Percentiles rank a stretch among this genome's conserved stretches.
Conservation (phyloP, 2,888 invertebrate genomes). For the Pachycephus smyrnensis region DNA sequence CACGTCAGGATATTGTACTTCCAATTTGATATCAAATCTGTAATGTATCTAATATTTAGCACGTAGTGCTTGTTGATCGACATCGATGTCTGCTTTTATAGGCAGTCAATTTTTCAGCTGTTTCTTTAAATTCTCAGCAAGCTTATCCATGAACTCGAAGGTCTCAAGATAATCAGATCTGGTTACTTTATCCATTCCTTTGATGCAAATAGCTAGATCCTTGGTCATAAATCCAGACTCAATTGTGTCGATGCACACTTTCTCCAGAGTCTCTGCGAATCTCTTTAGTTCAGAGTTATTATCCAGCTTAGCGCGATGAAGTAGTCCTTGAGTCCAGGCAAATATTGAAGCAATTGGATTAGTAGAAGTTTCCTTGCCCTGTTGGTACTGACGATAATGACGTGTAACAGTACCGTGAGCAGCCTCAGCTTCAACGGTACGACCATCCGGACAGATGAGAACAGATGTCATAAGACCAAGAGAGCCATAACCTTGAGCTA, state of each 20-base stretch:
- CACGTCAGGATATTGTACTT: too few species aligned
- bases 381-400: slow-evolving; percentile 88
- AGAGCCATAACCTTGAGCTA: slow-evolving; percentile 97
- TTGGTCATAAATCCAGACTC: slow-evolving; percentile 97
- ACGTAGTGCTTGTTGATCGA: too few species aligned
- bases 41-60: too few species aligned
- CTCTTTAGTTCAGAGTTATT: slow-evolving; percentile 79
- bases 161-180: slow-evolving; percentile 94
- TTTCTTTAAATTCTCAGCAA: slow-evolving; percentile 88
- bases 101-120: slow-evolving; percentile 72
- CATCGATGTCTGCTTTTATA: neutral
- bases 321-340: slow-evolving; percentile 95
- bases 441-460: slow-evolving; percentile 95
- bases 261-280: slow-evolving; percentile 90
- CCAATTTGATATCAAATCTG: too few species aligned
- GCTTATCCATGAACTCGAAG: slow-evolving; percentile 95
- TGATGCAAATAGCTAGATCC: slow-evolving; percentile 97
- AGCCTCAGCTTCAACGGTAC: slow-evolving; percentile 97
- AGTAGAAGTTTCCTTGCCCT: slow-evolving; percentile 98
- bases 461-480: slow-evolving; percentile 99
- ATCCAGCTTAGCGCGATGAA: slow-evolving; percentile 95
- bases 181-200: slow-evolving; percentile 85
- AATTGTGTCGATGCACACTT: slow-evolving; percentile 94
- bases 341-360: slow-evolving; percentile 99
- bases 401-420: slow-evolving; percentile 98